Conservation (phyloP, 2,113 vertebrate genomes). For the Anguilla rostrata region DNA sequence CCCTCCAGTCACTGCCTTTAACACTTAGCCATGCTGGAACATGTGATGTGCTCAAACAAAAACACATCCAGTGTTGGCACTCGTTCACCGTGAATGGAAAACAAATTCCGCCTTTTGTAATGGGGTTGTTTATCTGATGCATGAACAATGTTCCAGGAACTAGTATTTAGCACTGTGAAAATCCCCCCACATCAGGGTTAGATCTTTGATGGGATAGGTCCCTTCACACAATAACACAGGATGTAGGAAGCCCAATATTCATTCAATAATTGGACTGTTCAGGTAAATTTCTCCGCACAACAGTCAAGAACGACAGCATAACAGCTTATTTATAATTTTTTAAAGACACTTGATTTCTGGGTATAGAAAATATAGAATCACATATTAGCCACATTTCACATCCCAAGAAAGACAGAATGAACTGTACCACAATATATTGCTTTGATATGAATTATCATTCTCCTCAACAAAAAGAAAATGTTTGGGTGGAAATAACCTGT, state of each 20-base stretch:
- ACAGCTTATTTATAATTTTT: too few relatives aligned
- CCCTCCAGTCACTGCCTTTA: not conserved
- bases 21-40: not conserved
- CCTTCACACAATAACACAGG: not conserved
- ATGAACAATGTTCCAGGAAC: constrained; percentile 6
- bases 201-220: not conserved
- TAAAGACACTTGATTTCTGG: too few relatives aligned
- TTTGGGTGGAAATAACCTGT: not conserved
- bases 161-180: not conserved
- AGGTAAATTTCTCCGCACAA: too few relatives aligned
- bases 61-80: not conserved
- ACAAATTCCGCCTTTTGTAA: constrained; percentile 3
- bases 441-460: not conserved
- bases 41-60: not conserved
- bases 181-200: not conserved
- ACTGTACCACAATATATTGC: not conserved
- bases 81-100: not conserved
- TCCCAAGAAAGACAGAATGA: too few relatives aligned
- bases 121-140: constrained; percentile 2
- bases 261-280: not conserved
- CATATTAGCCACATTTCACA: too few relatives aligned
- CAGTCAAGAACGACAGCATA: too few relatives aligned
- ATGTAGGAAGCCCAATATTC: not conserved
- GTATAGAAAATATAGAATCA: too few relatives aligned
- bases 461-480: not conserved